Base-by-base conservation (phyloP, 2,113 vertebrate genomes). In the Vulpes lagopus region DNA sequence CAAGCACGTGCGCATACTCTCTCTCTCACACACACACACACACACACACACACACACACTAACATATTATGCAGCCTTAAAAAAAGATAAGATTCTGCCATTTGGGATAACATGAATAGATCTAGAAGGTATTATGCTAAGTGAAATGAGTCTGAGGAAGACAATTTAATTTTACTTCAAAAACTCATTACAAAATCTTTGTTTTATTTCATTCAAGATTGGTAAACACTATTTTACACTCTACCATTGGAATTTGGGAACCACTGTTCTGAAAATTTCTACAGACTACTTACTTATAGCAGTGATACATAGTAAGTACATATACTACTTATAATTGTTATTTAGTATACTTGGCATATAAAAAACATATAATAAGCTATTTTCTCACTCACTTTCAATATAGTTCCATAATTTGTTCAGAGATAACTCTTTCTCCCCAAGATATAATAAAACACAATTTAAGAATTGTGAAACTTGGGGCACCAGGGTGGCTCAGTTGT, bases 301-400 rank as follows among this genome's bases (percentile, higher is more conserved):
- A 80, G 6, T 64, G 43, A 55, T 64, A 84, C 2, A 93, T 1
- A 64, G 25, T 53, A 78, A 83, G 12, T 10, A 78, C 30, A 69
- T 65, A 60, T 3, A 89, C 17, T 32, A 83, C 12, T 20, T 93
- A 89, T 5, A 69, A 65, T 60, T 49, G 82, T 88, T 84, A 69
- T 62, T 23, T 25, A 16, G 60, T 62, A 62, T 62, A 62, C 49
- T 65, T 83, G 57, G 5, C 49, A 89, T 78, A 81, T 27, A 74
- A 88, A 71, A 76, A 74, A 55, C 57, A 62, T 89, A 32, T 12
- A 89, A 73, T 89, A 55, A 95, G 59, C 25, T 71, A 53, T 60
- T 69, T 86, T 55, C 32, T 80, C 53, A 76, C 12, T 83, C 53
- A 94, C n/a, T 91, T 85, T 85, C 49, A 94, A 64, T 80, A 53